phyloP scores from a whole-genome alignment of 2,888 invertebrate species.

The Lathronympha strigana region DNA sequence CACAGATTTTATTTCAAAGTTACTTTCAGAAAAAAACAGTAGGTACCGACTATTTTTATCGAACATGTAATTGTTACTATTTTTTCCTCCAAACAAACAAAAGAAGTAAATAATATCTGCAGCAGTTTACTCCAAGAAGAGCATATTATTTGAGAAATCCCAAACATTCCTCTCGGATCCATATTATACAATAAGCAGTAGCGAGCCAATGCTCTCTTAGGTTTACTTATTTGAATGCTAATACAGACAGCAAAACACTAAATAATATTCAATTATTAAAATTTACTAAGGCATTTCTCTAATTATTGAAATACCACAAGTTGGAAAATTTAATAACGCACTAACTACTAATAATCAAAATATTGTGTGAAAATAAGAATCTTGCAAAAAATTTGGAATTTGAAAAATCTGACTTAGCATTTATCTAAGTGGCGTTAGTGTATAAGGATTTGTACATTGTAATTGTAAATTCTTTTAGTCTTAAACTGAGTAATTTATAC shows the following conservation, averaged over 20 bases:
- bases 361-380: background rate
- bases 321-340: background rate
- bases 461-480: conserved; percentile 75
- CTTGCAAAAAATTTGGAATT: background rate
- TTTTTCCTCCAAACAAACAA: background rate
- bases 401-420: conserved; percentile 33
- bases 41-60: too few relatives aligned
- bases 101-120: conserved; percentile 25
- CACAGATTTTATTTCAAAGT: too few relatives aligned
- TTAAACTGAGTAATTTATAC: conserved; percentile 57
- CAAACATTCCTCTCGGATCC: conserved; percentile 64
- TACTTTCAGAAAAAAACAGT: too few relatives aligned
- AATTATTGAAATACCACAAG: background rate
- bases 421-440: conserved; percentile 41
- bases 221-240: conserved; percentile 27
- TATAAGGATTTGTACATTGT: conserved; percentile 75
- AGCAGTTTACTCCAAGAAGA: conserved; percentile 49
- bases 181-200: conserved; percentile 48
- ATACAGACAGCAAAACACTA: background rate
- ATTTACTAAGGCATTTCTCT: too few relatives aligned
- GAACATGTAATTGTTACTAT: background rate
- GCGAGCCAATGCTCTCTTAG: conserved; percentile 60
- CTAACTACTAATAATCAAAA: background rate
- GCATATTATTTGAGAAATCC: conserved; percentile 47
- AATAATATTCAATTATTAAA: too few relatives aligned